phyloP scores from a whole-genome alignment of 2,888 invertebrate genomes.

The Diadegma fenestrale region DNA sequence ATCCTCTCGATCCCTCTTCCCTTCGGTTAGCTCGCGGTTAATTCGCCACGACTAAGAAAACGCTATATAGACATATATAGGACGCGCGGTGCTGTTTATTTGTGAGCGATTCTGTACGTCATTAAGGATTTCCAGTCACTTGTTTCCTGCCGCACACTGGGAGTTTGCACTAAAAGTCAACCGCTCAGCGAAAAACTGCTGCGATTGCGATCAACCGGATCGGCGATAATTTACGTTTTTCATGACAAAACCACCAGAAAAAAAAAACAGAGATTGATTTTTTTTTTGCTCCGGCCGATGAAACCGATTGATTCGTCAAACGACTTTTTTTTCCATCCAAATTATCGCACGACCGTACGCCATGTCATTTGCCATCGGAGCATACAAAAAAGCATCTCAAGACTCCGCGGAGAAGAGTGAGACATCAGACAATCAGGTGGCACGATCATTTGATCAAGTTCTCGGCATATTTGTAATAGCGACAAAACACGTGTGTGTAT shows the following conservation, averaged over 20 bases:
- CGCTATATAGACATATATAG: conserved; percentile 53
- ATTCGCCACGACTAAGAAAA: conserved; percentile 25
- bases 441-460: conserved; percentile 82
- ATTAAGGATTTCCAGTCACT: conserved; percentile 67
- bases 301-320: background rate
- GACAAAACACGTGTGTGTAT: conserved; percentile 60
- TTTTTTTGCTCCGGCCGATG: background rate
- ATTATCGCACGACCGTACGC: background rate
- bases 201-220: background rate
- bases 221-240: background rate
- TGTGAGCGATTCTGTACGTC: conserved; percentile 58
- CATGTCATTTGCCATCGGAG: background rate
- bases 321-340: background rate
- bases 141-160: background rate
- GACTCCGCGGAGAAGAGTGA: conserved; percentile 49
- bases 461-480: conserved; percentile 53
- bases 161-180: conserved; percentile 4
- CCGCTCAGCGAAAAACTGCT: background rate
- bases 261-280: background rate
- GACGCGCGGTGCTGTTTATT: background rate
- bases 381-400: background rate
- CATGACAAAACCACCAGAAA: background rate
- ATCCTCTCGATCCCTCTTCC: conserved; percentile 64
- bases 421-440: conserved; percentile 77
- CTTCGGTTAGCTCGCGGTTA: conserved; percentile 56